Base-by-base conservation (phyloP, 2,113 vertebrate species). In the Coreoperca whiteheadi region DNA sequence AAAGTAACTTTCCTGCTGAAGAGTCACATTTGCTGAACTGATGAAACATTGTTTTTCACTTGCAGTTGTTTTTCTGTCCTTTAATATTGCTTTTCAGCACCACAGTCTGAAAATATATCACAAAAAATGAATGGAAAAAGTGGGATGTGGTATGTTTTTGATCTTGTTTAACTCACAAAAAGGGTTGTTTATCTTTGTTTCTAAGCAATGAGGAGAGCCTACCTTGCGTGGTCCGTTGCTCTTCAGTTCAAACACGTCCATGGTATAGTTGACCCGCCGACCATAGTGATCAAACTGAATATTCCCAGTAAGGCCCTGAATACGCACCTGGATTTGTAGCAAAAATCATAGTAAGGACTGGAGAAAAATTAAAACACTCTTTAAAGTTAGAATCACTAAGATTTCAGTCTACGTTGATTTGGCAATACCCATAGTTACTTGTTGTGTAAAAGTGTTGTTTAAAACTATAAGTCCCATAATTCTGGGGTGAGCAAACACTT, bases 221-320 rank as follows among this genome's bases (percentile, higher is more conserved):
- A 99, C 98, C 97, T 97, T 99, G 46, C 97, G 95, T 46, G 98
- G 98, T 25, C 98, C 98, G 0, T 97, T 97, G 90, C 95, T 98
- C 90, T 97, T 98, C 82, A 99, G 93, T 90, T 99, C 98, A 94
- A 99, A 98, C 73, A 99, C 97, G 77, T 99, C 98, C 97, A 99
- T 99, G 37, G 97, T 98, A 46, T 98, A 99, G 91, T 99, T 99
- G 72, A 99, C 96, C 91, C 98, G 95, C 43, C 98, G 97, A 53
- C 98, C 98, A 1, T 98, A 99, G 89, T 99, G 98, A 89, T 99
- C 98, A 89, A 99, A 99, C 86, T 99, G 98, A 88, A 99, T 97
- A 12, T 99, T 99, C 64, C 98, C 98, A 0, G 98, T 99, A 75
- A 99, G 92, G 21, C 98, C 98, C 90, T 99, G 97, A 94, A 99